Base-by-base conservation (phyloP, 2,797 vertebrate genomes). In the Saxicola maurus region DNA sequence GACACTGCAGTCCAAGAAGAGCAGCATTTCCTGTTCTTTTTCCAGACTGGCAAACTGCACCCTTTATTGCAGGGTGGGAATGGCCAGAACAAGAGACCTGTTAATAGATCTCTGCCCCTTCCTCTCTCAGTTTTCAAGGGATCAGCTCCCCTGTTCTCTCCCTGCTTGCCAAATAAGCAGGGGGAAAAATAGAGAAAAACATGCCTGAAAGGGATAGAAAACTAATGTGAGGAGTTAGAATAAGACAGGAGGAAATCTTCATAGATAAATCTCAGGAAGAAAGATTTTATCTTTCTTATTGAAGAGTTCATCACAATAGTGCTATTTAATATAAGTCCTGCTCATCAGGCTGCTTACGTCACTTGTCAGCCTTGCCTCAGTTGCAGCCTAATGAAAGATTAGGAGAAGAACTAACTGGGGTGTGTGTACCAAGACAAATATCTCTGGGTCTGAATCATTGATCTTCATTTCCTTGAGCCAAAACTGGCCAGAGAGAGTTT, bases 221-320 rank as follows among this genome's bases (percentile, higher is more conserved):
- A 85, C 23, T 61, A 68, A 77, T 68, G 33, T 68, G 43, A 75
- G 62, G 23, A 80, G 48, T 48, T 57, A 52, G 33, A 85, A 75
- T 68, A 74, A 87, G 62, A 64, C 69, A 73, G 76, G 52, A 91
- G 42, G 56, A 90, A 90, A 76, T 61, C 51, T 80, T 92, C 21
- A 52, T 15, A 86, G 73, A 89, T 87, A 59, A 86, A 72, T 82
- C 69, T 89, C 49, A 69, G 45, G 64, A 86, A 49, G 59, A 69
- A 82, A 89, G 92, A 94, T 94, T 73, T 91, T 92, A 92, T 92
- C 93, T 91, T 81, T 86, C 35, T 92, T 95, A 93, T 92, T 94
- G 78, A 92, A 86, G 69, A 91, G 86, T 92, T 92, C 84, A 76
- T 92, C 84, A 87, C 89, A 89, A 78, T 86, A 49, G 73, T 79